These are phyloP conservation scores for Calypte anna DNA, from an alignment of 2,113 vertebrate species.

Conservation along the genomic window DNA sequence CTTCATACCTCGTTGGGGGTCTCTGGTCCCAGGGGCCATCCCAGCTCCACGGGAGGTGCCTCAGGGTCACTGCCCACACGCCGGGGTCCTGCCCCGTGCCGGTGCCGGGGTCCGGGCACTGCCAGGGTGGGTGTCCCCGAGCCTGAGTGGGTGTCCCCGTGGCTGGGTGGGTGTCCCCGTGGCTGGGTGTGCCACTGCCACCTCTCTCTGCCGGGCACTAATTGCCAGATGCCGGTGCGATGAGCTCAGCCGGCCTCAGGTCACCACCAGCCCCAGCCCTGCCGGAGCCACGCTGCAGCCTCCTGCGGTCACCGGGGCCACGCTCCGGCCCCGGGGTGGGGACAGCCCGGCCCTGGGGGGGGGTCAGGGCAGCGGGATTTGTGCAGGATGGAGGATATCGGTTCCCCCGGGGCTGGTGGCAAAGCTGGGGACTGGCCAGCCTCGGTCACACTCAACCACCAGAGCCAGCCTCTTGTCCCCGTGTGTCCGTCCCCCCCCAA, in stretches of 20 bases:
- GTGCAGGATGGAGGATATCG: accelerated
- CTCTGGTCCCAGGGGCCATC: background rate
- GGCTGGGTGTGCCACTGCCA: background rate
- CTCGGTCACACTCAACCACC: accelerated
- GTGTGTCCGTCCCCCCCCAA: no score
- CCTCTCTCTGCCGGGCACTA: background rate
- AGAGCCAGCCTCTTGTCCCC: accelerated
- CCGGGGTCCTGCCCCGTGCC: accelerated
- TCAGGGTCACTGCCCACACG: accelerated
- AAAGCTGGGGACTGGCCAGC: accelerated
- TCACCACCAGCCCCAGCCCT: background rate
- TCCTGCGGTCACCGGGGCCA: background rate
- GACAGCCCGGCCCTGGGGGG: background rate
- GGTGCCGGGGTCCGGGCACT: no score
- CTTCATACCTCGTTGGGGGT: accelerated
- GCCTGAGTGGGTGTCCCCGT: background rate
- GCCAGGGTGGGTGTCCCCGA: no score
- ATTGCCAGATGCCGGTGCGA: background rate
- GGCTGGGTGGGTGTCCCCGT: background rate
- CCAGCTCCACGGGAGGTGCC: accelerated
- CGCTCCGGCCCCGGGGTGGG: background rate
- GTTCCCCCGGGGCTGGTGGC: background rate
- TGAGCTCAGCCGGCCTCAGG: background rate
- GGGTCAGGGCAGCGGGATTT: background rate
- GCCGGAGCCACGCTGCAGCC: background rate